Conservation (phyloP, 2,888 invertebrate species). For the Phortica magna region DNA sequence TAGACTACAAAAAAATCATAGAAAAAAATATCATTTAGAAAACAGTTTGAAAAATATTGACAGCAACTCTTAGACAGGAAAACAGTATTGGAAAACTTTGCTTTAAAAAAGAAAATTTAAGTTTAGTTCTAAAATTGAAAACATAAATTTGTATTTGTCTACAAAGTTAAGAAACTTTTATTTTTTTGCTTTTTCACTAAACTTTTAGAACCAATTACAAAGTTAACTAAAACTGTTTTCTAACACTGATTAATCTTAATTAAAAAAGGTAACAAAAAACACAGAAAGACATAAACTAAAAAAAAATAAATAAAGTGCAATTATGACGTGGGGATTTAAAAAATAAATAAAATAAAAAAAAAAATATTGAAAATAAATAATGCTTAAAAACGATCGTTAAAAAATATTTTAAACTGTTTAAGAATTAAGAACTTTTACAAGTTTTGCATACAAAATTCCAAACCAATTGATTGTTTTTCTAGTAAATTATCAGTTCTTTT, state of each 20-base stretch:
- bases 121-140: no score
- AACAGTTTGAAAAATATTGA: conserved; percentile 45
- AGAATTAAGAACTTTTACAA: conserved; percentile 50
- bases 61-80: conserved; percentile 5
- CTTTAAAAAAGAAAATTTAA: background rate
- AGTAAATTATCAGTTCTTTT: background rate
- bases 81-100: background rate
- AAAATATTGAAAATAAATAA: conserved; percentile 80
- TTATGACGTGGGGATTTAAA: conserved; percentile 62
- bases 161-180: no score
- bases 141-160: no score
- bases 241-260: conserved; percentile 54
- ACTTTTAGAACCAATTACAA: background rate
- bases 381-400: conserved; percentile 76
- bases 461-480: conserved; percentile 28
- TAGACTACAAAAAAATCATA: conserved; percentile 21
- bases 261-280: conserved; percentile 51
- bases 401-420: conserved; percentile 65
- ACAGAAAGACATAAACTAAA: conserved; percentile 48
- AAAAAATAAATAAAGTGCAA: conserved; percentile 65
- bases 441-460: conserved; percentile 52
- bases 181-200: no score
- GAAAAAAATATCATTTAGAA: conserved; percentile 46
- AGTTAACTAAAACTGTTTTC: background rate
- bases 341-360: conserved; percentile 74